Evolutionary conservation across 2,888 invertebrate genomes (phyloP).

Genomic region (Agapostemon virescens): DNA sequence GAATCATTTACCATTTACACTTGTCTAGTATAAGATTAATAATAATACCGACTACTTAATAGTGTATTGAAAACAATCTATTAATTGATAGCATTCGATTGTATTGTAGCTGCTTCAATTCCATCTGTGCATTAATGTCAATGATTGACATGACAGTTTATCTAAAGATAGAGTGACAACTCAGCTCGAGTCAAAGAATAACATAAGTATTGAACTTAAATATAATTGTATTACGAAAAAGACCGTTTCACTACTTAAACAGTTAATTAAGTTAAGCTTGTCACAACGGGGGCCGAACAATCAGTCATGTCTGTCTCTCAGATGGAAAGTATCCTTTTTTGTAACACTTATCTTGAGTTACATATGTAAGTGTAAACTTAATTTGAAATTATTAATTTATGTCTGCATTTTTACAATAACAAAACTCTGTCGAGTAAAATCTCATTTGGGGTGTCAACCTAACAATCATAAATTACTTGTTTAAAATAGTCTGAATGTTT

Average conservation of each 20-base stretch:
- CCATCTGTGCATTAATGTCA: background rate
- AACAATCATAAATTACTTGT: background rate
- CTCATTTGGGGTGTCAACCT: background rate
- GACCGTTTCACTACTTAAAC: conserved; percentile 3
- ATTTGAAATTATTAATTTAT: background rate
- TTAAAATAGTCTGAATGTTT: background rate
- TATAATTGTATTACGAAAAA: background rate
- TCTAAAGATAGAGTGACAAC: conserved; percentile 15
- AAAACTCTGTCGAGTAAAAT: background rate
- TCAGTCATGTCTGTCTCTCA: conserved; percentile 89
- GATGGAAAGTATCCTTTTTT: conserved; percentile 93
- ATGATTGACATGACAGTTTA: conserved; percentile 15
- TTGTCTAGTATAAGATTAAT: conserved; percentile 12
- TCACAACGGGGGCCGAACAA: conserved; percentile 90
- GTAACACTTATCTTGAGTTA: background rate
- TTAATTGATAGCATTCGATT: background rate
- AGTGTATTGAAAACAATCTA: background rate
- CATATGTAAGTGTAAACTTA: background rate
- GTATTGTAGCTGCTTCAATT: background rate
- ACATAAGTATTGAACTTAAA: background rate
- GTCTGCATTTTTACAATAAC: background rate
- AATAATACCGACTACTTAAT: conserved; percentile 14
- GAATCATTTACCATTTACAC: background rate
- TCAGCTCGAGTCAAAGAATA: background rate
- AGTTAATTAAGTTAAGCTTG: conserved; percentile 63